Evolutionary conservation across 1,140 invertebrate species (phyloP), one percentile per base, ranked within the genome.

Genomic region (Helicoverpa armigera): DNA sequence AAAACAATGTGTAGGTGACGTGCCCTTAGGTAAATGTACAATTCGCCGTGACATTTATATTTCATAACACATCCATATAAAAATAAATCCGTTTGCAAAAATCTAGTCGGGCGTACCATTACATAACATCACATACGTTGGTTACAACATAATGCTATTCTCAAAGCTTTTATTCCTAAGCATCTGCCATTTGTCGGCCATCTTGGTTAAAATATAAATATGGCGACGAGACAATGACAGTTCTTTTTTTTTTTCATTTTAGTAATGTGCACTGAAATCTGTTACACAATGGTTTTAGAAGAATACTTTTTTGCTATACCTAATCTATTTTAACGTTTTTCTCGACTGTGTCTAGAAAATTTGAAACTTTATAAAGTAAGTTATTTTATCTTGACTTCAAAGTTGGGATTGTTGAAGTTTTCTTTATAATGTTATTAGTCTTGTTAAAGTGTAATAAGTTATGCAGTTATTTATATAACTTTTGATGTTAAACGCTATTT

Each of bases 211-310:
- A 60, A 74, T 43, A 74, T 60, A 53, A 58, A 74, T 60, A 60
- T 74, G 35, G 69, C 69, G 69, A 72, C 51, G 51, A 72, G 51
- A 54, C 69, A 72, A 72, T 72, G 69, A 72, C 69, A 56, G 23
- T 54, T 54, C 7, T 23, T 65, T 16, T 54, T 72, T 54, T 72
- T 29, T 72, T 54, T 70, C 48, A 72, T 72, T 54, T 54, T 72
- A 14, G 51, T 72, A 72, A 54, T 56, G 51, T 43, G 43, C 50
- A 53, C 48, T 53, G 67, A 16, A 67, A 67, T 63, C 31, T 12
- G 29, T 23, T 70, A 53, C 67, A 43, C 18, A 13, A 53, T 70
- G 48, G 4, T 13, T 53, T 16, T 7, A 23, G 12, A 53, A 29
- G 2, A 14, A 14, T 14, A 23, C 23, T 53, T 18, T 70, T 53